Base-by-base conservation (phyloP, 2,113 vertebrate species). In the Numenius arquata region DNA sequence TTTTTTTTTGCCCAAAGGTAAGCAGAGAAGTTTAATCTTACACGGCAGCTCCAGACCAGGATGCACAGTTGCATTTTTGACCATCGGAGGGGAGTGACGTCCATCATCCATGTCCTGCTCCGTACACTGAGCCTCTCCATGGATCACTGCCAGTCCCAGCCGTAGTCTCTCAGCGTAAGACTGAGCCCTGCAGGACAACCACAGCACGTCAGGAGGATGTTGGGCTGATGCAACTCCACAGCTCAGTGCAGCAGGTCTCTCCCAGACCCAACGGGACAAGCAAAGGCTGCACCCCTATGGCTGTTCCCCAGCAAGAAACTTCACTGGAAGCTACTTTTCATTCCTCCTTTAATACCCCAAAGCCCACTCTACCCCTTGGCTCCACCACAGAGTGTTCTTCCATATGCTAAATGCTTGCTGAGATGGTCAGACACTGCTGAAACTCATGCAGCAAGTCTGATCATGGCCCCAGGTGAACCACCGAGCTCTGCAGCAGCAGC, bases 41-140 rank as follows among this genome's bases (percentile, higher is more conserved):
- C 99, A 96, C 1, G 99, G 99, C 66, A 99, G 96, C 97, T 99
- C 99, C 95, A 99, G 98, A 21, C 99, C 99, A 1, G 99, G 98
- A 94, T 99, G 99, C 81, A 99, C 98, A 0, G 98, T 98, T 13
- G 98, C 98, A 66, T 99, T 99, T 97, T 99, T 99, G 74, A 99
- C 99, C 91, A 98, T 99, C 0, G 99, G 99, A 9, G 99, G 99
- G 32, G 99, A 99, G 95, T 99, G 99, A 8, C 99, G 98, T 5
- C 99, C 99, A 0, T 99, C 99, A 1, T 99, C 99, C 99, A 99
- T 99, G 98, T 99, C 99, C 8, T 99, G 99, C 98, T 99, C 99
- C 0, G 99, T 98, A 38, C 99, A 99, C 98, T 99, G 99, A 13
- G 99, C 99, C 95, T 99, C 99, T 3, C 99, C 99, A 0, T 99